Percentiles rank a stretch among this genome's conserved stretches.
phyloP scores from a whole-genome alignment of 1,140 invertebrate species.

The Trigoniulus corallinus region DNA sequence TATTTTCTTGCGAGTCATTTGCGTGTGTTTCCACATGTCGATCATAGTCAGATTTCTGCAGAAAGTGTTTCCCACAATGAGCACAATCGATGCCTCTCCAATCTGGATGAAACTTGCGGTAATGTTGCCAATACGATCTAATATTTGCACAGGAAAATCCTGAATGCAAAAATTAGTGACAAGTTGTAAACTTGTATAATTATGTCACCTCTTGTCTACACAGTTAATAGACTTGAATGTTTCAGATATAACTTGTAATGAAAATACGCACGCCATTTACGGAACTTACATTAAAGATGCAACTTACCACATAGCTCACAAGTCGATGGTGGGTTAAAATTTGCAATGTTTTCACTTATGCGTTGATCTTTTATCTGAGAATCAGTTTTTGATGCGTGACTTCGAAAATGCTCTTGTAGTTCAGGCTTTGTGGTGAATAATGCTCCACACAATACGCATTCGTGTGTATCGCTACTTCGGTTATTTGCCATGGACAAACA shows the following conservation, averaged over 20 bases:
- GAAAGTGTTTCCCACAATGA: neutral
- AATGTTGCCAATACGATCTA: neutral
- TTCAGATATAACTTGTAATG: neutral
- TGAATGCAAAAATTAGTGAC: neutral
- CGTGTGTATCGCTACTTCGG: no score
- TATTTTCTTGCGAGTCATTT: neutral
- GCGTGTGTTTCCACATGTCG: neutral
- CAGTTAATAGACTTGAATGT: neutral
- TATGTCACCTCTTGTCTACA: neutral
- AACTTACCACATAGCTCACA: constrained; percentile 1
- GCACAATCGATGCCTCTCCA: neutral
- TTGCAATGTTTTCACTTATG: neutral
- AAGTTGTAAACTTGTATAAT: neutral
- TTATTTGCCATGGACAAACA: no score
- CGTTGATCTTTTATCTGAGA: neutral
- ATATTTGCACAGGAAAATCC: neutral
- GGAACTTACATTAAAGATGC: neutral
- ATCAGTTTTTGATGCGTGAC: neutral
- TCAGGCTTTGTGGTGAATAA: neutral
- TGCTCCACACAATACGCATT: neutral
- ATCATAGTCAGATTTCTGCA: neutral
- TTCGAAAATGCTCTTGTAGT: neutral
- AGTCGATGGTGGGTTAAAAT: neutral
- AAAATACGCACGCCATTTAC: neutral
- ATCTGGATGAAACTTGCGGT: neutral